phyloP scores from a whole-genome alignment of 1,140 invertebrate genomes.

The Harpegnathos saltator region DNA sequence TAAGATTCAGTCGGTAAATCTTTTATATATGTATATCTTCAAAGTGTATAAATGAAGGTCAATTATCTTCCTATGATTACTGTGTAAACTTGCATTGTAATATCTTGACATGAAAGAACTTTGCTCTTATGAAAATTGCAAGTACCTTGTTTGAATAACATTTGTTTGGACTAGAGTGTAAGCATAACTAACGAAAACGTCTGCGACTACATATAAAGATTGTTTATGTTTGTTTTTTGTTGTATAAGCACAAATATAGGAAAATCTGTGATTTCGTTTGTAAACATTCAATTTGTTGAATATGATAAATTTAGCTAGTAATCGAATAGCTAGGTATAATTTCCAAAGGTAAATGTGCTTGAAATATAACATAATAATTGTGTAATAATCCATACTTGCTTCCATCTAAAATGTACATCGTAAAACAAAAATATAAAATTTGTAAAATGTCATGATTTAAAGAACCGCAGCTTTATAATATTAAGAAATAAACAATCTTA shows the following conservation, averaged over 20 bases:
- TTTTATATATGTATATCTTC: conserved; percentile 29
- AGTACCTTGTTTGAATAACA: not conserved
- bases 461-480: not conserved
- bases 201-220: conserved; percentile 2
- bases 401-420: not conserved
- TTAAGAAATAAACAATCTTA: not conserved
- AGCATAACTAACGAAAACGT: not conserved
- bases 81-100: not conserved
- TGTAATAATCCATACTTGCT: conserved; percentile 1
- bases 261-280: conserved; percentile 34
- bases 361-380: no score
- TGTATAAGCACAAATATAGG: conserved; percentile 11
- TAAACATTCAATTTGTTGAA: not conserved
- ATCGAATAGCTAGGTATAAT: not conserved
- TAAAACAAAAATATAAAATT: not conserved
- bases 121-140: not conserved
- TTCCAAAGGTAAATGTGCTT: conserved; percentile 1
- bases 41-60: conserved; percentile 6
- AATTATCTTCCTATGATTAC: conserved; percentile 21
- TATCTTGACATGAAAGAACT: conserved; percentile 19
- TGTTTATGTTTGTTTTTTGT: not conserved
- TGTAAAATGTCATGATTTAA: no score
- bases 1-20: conserved; percentile 1
- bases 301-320: not conserved
- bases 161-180: conserved; percentile 1